Evolutionary conservation across 2,797 vertebrate species (phyloP).

Genomic region (Chelmon rostratus): DNA sequence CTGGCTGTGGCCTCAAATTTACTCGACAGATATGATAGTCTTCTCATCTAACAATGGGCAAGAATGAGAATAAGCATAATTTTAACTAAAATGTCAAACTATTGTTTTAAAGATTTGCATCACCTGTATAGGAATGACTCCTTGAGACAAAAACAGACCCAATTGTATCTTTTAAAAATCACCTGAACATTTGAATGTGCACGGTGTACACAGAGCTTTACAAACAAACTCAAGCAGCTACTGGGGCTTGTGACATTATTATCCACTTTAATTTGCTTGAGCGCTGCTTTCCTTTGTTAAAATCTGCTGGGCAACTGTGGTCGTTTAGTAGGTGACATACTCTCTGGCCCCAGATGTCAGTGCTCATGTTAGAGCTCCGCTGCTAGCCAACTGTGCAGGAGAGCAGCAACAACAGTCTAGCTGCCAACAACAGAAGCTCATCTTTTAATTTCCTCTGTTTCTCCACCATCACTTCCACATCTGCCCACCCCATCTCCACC

Average conservation of each 20-base stretch:
- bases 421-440: slow-evolving; percentile 33
- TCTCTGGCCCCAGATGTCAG: slow-evolving; percentile 48
- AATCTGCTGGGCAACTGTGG: slow-evolving; percentile 2
- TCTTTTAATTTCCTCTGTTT: slow-evolving; percentile 22
- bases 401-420: neutral
- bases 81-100: neutral
- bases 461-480: slow-evolving; percentile 10
- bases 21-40: too few species aligned
- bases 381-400: slow-evolving; percentile 13
- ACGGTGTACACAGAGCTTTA: too few species aligned
- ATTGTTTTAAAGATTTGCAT: neutral
- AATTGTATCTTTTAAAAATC: neutral
- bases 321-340: slow-evolving; percentile 36
- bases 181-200: neutral
- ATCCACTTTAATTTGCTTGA: slow-evolving; percentile 49
- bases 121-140: neutral
- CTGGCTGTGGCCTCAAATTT: too few species aligned
- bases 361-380: slow-evolving; percentile 22
- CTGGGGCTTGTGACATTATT: slow-evolving; percentile 30
- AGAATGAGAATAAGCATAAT: neutral
- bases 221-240: slow-evolving; percentile 20
- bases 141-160: neutral
- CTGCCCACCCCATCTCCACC: slow-evolving; percentile 8
- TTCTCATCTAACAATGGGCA: too few species aligned
- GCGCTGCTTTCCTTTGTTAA: neutral